Base-by-base conservation (phyloP, 2,888 invertebrate genomes). In the Eupithecia centaureata region DNA sequence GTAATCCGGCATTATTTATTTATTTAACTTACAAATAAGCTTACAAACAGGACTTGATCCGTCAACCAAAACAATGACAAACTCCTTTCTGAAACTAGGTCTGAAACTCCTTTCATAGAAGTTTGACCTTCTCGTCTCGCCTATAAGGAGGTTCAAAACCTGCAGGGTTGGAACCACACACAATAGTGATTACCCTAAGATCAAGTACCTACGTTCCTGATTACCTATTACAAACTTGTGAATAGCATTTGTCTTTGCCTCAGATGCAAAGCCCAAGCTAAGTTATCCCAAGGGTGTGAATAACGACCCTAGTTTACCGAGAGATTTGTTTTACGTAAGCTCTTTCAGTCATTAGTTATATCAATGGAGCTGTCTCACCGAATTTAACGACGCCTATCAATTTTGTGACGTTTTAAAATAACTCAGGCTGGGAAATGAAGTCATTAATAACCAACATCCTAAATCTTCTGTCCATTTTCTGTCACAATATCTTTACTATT, bases 231-330 rank as follows among this genome's bases (percentile, higher is more conserved):
- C 18, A 42, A 47, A 22, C 47, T 42, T 42, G 47, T 52, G 22
- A 63, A 57, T n/a, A 32, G 13, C 58, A 64, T 64, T 64, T 64
- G 58, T 64, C 58, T 58, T 58, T 12, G 64, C 18, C 64, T 58
- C 64, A 59, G 64, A 58, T 64, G 64, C 42, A 32, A 33, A 33
- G 51, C 27, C 52, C 33, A 30, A 63, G 42, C 5, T 25, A 47
- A 15, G 52, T 27, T 32, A 32, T 28, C 58, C 58, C 47, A 33
- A 12, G 33, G 27, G 32, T 32, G 58, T 59, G 51, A 64, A 47
- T 59, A 59, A 64, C 35, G 64, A 64, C 52, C 13, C 52, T 59
- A 51, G 30, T 63, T 25, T 27, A 52, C 52, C 22, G 1, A 57
- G 35, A 38, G 54, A 65, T 54, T 60, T 65, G 54, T 60, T 65